Base-by-base conservation (phyloP, 2,113 vertebrate genomes). In the Actenoides lindsayi region DNA sequence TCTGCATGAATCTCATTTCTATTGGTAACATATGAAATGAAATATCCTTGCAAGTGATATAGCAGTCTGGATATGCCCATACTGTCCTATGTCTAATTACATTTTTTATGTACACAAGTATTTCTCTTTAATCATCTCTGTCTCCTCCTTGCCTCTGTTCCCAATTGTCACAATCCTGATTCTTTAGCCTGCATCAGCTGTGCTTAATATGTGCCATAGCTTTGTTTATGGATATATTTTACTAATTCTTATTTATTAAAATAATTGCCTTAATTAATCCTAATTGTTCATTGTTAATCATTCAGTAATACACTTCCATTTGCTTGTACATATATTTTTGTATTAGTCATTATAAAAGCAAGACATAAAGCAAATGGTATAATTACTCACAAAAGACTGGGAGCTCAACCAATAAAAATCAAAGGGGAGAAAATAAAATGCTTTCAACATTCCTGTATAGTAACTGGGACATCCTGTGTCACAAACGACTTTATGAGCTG, bases 391-490 rank as follows among this genome's bases (percentile, higher is more conserved):
- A 97, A 97, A 98, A 94, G 97, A 81, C 90, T n/a, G 68, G 95
- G 93, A 97, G 93, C 96, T 97, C 97, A 97, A 97, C 95, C 97
- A 97, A 96, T 98, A 98, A 98, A 98, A 98, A 97, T 98, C 97
- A 98, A 98, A 98, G 97, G 93, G 86, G 92, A 94, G 97, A 96
- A 96, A 97, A 91, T 76, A 97, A 97, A 98, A 98, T 92, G 96
- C 97, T 98, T 98, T 98, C 97, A 98, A 97, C 97, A 95, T 97
- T 96, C 89, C 79, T 95, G 7, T 56, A 89, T 70, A 93, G 95
- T 89, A 91, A 96, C 92, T 85, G 87, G 94, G 92, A 96, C 96
- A 98, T 98, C 98, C 98, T 98, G 96, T 96, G 97, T 96, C 97
- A 96, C 97, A 95, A 98, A 95, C 88, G 91, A 95, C 97, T 97